Percentiles rank a stretch among this genome's conserved stretches.
These are phyloP conservation scores for Phyllotis vaccarum DNA, from an alignment of 2,797 vertebrate species.

Conservation along the genomic window DNA sequence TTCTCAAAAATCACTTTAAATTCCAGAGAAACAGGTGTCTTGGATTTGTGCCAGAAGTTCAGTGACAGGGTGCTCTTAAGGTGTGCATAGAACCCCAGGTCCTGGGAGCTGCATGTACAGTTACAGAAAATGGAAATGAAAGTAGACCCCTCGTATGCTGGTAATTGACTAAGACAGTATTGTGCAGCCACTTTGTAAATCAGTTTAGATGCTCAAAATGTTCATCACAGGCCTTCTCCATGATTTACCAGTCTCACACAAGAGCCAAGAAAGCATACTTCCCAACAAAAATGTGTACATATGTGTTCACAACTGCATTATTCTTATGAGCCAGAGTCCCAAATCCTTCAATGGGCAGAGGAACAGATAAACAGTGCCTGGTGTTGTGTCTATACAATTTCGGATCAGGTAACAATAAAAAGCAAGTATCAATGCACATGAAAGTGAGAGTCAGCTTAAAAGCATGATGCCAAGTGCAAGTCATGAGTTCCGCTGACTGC, in stretches of 20 bases:
- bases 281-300: neutral
- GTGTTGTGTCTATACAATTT: neutral
- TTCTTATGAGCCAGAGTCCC: neutral
- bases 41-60: neutral
- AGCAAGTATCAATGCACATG: neutral
- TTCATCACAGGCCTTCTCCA: neutral
- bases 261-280: neutral
- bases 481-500: neutral
- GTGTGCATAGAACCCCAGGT: slow-evolving; percentile 37
- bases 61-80: neutral
- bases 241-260: neutral
- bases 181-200: slow-evolving; percentile 19
- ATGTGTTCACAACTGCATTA: neutral
- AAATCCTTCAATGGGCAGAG: neutral
- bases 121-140: slow-evolving; percentile 70
- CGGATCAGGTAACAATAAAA: slow-evolving; percentile 7
- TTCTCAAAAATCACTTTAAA: neutral
- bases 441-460: neutral
- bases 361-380: neutral
- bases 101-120: neutral
- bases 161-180: neutral
- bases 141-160: neutral
- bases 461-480: neutral
- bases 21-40: neutral
- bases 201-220: slow-evolving; percentile 10